Evolutionary conservation across 1,140 invertebrate genomes (phyloP), one percentile per base, ranked within the genome.

Genomic region (Charaxes varanes): DNA sequence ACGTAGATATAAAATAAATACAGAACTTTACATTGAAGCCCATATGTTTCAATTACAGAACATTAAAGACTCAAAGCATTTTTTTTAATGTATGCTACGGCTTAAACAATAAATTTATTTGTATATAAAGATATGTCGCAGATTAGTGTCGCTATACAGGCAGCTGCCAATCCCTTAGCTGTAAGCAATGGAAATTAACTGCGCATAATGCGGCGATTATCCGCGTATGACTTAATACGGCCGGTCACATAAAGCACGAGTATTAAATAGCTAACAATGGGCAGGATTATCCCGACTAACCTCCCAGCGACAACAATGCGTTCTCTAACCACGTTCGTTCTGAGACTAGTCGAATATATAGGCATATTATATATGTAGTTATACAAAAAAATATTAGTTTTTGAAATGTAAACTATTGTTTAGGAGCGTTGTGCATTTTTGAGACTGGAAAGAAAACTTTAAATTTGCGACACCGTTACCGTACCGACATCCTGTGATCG

Each of bases 151-250:
- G 40, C 34, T 34, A 47, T 58, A 59, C 60, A 44, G 34, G 62
- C 76, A 80, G 72, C 76, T 80, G 76, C 55, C 54, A 51, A 62
- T 64, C 59, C 56, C 66, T 62, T 41, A 50, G 50, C 26, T 47
- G 47, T 41, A 11, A 10, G 53, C 56, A 72, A 76, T 70, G 69
- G 66, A 77, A 82, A 78, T 79, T 79, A 78, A 80, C 64, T 70
- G 65, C 32, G 57, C 49, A 82, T 82, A 79, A 82, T 79, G 61
- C 69, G 53, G 46, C 65, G 78, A 82, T 82, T 82, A 82, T 74
- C 71, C 71, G 73, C 71, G 64, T 80, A 82, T 72, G 67, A 82
- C 60, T 82, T 82, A 82, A 80, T 80, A 78, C 69, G 64, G 55
- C 56, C 71, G 57, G 60, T 68, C 67, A 49, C 62, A 82, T 76